Percentiles rank a stretch among this genome's conserved stretches.
phyloP scores from a whole-genome alignment of 2,888 invertebrate genomes.

The Pyrocoelia pectoralis region DNA sequence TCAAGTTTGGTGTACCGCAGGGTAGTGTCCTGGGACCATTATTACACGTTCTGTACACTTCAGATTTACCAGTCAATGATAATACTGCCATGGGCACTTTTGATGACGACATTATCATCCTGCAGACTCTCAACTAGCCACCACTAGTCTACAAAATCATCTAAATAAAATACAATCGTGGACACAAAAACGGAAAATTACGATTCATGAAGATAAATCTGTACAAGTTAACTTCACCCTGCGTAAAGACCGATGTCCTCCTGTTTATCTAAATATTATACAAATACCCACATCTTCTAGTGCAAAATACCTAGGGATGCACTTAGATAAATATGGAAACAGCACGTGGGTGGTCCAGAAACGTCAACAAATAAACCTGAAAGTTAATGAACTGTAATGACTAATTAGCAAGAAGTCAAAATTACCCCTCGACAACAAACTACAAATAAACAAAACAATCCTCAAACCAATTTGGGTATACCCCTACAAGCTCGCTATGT shows the following conservation, averaged over 20 bases:
- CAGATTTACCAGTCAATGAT: too few species aligned
- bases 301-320: slow-evolving; percentile 2
- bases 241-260: background rate
- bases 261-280: background rate
- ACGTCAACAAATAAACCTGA: slow-evolving; percentile 12
- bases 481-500: too few species aligned
- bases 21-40: slow-evolving; percentile 10
- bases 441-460: too few species aligned
- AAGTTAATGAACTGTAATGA: too few species aligned
- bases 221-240: slow-evolving; percentile 3
- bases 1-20: slow-evolving; percentile 11
- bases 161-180: background rate
- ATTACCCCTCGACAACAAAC: too few species aligned
- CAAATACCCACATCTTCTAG: slow-evolving; percentile 1
- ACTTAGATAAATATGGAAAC: slow-evolving; percentile 12
- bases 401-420: too few species aligned
- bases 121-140: slow-evolving; percentile 8
- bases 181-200: slow-evolving; percentile 3
- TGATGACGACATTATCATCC: slow-evolving; percentile 13
- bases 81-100: slow-evolving; percentile 10
- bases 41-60: slow-evolving; percentile 11
- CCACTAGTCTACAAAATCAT: slow-evolving; percentile 10
- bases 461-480: too few species aligned
- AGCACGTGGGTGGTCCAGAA: slow-evolving; percentile 11
- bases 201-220: slow-evolving; percentile 1